Percentiles rank a stretch among this genome's conserved stretches.
These are phyloP conservation scores for Chauna torquata DNA, from an alignment of 2,113 vertebrate species.

Conservation along the genomic window DNA sequence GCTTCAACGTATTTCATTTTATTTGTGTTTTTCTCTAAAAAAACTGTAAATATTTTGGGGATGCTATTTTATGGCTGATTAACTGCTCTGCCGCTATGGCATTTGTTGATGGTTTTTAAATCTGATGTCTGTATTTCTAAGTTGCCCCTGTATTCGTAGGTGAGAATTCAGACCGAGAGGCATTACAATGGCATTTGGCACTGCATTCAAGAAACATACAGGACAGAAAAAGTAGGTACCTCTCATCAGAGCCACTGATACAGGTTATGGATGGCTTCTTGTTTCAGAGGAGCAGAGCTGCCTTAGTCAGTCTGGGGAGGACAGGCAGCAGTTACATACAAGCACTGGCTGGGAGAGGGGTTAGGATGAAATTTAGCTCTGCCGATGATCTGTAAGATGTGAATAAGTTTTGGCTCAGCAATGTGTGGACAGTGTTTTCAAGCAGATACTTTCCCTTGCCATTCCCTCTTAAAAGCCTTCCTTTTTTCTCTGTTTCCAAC, in stretches of 20 bases:
- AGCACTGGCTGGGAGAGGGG: not conserved
- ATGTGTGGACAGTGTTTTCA: accelerated
- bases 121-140: not conserved
- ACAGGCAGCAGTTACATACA: not conserved
- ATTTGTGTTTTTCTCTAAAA: not conserved
- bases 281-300: not conserved
- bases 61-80: not conserved
- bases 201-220: conserved; percentile 79
- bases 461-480: not conserved
- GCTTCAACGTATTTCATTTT: not conserved
- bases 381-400: not conserved
- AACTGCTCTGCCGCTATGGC: not conserved
- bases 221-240: conserved; percentile 80
- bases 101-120: not conserved
- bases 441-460: not conserved
- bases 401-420: not conserved
- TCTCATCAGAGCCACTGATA: not conserved
- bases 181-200: conserved; percentile 81
- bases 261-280: too few relatives aligned
- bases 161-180: conserved; percentile 85
- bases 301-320: not conserved
- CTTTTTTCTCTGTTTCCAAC: not conserved
- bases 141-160: conserved; percentile 62
- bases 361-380: not conserved
- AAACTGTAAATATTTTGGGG: not conserved